These are phyloP conservation scores for Anaspis maculata DNA, from an alignment of 2,888 invertebrate genomes.

Conservation along the genomic window DNA sequence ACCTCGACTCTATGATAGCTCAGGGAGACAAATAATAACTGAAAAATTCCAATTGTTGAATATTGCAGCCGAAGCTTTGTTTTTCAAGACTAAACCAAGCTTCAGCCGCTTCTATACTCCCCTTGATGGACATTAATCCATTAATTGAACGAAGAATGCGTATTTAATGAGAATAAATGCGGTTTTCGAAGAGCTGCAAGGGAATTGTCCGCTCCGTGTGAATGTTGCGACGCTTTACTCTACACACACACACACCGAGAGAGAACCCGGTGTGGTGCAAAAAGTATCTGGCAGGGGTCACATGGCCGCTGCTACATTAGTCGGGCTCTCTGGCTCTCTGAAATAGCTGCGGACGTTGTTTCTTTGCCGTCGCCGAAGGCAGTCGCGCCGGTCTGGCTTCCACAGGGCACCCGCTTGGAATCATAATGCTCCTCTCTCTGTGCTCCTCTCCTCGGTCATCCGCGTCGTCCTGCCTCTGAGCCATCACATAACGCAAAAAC, in stretches of 20 bases:
- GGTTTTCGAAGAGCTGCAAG: too few species aligned
- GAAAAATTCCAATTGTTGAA: too few species aligned
- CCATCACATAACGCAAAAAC: too few species aligned
- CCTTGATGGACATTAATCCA: too few species aligned
- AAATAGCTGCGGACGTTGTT: constrained; percentile 33
- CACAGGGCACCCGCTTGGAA: constrained; percentile 29
- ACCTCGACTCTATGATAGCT: too few species aligned
- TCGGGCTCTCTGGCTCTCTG: constrained; percentile 26
- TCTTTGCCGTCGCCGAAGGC: constrained; percentile 34
- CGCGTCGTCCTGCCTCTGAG: constrained; percentile 3
- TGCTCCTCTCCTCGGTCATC: constrained; percentile 4
- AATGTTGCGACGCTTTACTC: background rate
- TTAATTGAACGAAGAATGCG: too few species aligned
- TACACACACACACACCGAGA: background rate
- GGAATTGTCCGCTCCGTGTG: too few species aligned
- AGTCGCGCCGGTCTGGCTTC: constrained; percentile 33
- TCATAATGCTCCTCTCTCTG: constrained; percentile 25
- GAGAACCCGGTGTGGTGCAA: constrained; percentile 24
- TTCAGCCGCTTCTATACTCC: too few species aligned
- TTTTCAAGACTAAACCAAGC: too few species aligned
- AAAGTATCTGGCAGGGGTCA: constrained; percentile 34
- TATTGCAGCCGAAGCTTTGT: too few species aligned
- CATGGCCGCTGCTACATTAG: constrained; percentile 32
- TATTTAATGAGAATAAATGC: too few species aligned
- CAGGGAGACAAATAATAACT: too few species aligned